Evolutionary conservation across 2,888 invertebrate species (phyloP).

Genomic region (Iphiclides podalirius): DNA sequence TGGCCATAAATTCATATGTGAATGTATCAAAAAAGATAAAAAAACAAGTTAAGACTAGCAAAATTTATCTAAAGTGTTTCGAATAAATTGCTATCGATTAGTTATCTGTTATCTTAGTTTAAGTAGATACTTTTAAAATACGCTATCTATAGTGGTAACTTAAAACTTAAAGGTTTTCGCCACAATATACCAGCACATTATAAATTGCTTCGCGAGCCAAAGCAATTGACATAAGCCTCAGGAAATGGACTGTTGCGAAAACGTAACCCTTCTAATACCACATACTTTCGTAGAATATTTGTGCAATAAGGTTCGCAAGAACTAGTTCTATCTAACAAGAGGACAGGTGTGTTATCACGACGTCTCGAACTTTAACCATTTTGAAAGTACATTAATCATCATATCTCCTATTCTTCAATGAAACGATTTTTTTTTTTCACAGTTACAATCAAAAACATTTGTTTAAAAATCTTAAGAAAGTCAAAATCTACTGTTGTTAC

Average conservation of each 20-base stretch:
- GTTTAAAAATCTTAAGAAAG: too few species aligned
- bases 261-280: constrained; percentile 2
- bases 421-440: too few species aligned
- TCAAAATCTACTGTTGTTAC: too few species aligned
- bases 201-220: neutral
- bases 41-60: too few species aligned
- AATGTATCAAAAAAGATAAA: neutral
- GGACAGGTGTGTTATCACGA: neutral
- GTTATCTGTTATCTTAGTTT: too few species aligned
- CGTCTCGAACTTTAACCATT: neutral
- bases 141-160: neutral
- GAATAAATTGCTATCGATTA: too few species aligned
- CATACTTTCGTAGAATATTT: constrained; percentile 4
- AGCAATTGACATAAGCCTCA: neutral
- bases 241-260: constrained; percentile 6
- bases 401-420: too few species aligned
- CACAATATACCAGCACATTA: neutral
- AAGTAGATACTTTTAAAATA: too few species aligned
- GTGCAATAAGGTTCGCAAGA: constrained; percentile 7
- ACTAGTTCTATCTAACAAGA: neutral
- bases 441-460: too few species aligned
- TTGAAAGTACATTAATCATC: too few species aligned
- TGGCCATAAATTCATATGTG: neutral
- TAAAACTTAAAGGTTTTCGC: neutral
- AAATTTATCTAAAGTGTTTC: too few species aligned